Evolutionary conservation across 2,888 invertebrate species (phyloP).

Genomic region (Arrhopalites spinosus): DNA sequence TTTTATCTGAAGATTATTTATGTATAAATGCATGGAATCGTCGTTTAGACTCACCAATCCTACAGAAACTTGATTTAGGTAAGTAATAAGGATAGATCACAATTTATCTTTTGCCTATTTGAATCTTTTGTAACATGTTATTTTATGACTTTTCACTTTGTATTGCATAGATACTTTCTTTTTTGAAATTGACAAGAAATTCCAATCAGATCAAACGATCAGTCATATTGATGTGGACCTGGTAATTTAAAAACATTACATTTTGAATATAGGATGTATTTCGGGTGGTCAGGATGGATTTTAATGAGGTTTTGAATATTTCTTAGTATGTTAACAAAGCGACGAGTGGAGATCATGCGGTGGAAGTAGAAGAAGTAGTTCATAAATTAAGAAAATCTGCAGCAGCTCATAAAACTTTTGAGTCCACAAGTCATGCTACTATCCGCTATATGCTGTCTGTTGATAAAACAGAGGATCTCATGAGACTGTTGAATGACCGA

Average conservation of each 20-base stretch:
- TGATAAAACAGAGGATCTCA: conserved; percentile 68
- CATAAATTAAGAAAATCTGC: conserved; percentile 74
- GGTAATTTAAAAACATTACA: conserved; percentile 56
- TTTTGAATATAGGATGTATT: background rate
- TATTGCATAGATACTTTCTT: conserved; percentile 68
- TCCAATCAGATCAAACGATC: conserved; percentile 67
- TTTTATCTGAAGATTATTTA: conserved; percentile 73
- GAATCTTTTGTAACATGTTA: too few relatives aligned
- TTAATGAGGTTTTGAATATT: background rate
- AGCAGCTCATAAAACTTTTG: conserved; percentile 71
- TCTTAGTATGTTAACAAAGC: conserved; percentile 71
- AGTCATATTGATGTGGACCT: conserved; percentile 83
- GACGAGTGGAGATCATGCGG: conserved; percentile 65
- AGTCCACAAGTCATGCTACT: conserved; percentile 83
- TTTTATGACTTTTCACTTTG: conserved; percentile 17
- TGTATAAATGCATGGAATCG: conserved; percentile 74
- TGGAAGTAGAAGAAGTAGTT: conserved; percentile 75
- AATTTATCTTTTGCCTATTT: background rate
- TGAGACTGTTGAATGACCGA: conserved; percentile 77
- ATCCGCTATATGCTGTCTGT: conserved; percentile 63
- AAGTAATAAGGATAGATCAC: conserved; percentile 26
- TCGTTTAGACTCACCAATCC: conserved; percentile 67
- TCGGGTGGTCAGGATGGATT: background rate
- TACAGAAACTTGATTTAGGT: conserved; percentile 66
- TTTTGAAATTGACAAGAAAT: conserved; percentile 71